phyloP scores from a whole-genome alignment of 2,888 invertebrate genomes.

The Nomada lathburiana region DNA sequence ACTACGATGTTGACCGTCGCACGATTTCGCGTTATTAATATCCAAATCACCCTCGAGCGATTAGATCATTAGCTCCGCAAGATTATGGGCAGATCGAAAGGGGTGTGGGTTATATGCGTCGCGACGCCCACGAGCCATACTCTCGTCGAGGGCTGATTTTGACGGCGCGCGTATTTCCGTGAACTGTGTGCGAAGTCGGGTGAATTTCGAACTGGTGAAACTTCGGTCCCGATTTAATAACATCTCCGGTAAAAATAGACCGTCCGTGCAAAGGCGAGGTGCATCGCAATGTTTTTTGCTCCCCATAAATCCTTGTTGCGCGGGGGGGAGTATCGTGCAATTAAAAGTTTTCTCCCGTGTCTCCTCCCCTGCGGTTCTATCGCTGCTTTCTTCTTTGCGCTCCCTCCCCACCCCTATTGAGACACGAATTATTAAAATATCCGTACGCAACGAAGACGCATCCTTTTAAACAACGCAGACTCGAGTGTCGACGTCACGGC shows the following conservation, averaged over 20 bases:
- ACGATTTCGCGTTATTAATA: too few species aligned
- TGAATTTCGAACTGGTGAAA: neutral
- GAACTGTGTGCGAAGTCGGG: neutral
- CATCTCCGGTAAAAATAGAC: neutral
- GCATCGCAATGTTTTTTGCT: too few species aligned
- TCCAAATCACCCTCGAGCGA: too few species aligned
- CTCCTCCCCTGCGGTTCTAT: neutral
- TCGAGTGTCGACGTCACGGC: neutral
- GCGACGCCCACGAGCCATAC: neutral
- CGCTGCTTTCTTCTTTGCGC: neutral
- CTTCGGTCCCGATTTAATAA: neutral
- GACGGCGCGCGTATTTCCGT: conserved; percentile 28
- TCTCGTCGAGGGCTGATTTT: conserved; percentile 18
- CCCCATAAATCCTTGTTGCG: too few species aligned
- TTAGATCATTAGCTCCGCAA: too few species aligned
- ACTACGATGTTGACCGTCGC: too few species aligned
- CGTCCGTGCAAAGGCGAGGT: neutral
- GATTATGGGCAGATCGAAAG: neutral
- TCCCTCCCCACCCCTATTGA: neutral
- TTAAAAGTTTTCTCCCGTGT: conserved; percentile 41
- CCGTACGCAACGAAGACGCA: neutral
- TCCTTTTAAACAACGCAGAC: too few species aligned
- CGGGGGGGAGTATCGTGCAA: conserved; percentile 10
- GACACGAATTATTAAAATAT: conserved; percentile 31
- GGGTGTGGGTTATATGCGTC: conserved; percentile 8